Evolutionary conservation across 92 coral and sea anemone species (phyloP).

Genomic region (Palythoa caribaeorum): DNA sequence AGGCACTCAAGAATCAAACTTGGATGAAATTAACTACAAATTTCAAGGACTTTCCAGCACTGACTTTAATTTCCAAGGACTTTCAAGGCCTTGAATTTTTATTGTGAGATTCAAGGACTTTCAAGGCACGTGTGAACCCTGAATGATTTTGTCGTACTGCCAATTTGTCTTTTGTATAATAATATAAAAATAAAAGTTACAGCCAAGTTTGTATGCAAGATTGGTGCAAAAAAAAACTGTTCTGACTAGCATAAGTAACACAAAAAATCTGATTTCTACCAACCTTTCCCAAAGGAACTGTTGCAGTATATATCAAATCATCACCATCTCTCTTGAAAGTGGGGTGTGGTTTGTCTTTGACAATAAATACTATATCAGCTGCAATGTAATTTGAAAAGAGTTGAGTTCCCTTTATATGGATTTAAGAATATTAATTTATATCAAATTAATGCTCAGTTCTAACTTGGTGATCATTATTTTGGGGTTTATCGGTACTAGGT

Average conservation of each 20-base stretch:
- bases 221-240: neutral
- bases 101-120: too few species aligned
- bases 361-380: constrained; percentile 99
- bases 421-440: too few species aligned
- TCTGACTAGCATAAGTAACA: neutral
- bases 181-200: too few species aligned
- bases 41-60: too few species aligned
- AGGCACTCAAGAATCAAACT: too few species aligned
- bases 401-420: neutral
- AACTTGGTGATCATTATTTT: neutral
- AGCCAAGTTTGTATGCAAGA: too few species aligned
- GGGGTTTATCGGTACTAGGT: neutral
- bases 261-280: neutral
- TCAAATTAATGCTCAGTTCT: neutral
- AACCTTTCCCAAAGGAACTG: constrained; percentile 99
- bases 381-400: neutral
- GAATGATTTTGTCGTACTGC: too few species aligned
- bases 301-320: constrained; percentile 91
- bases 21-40: too few species aligned
- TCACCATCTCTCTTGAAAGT: constrained; percentile 96
- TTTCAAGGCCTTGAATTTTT: too few species aligned
- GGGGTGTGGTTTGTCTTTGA: constrained; percentile 97
- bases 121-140: too few species aligned
- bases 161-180: too few species aligned
- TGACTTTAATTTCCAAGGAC: too few species aligned